Conservation (phyloP, 2,797 vertebrate genomes). For the Pagetopsis macropterus region DNA sequence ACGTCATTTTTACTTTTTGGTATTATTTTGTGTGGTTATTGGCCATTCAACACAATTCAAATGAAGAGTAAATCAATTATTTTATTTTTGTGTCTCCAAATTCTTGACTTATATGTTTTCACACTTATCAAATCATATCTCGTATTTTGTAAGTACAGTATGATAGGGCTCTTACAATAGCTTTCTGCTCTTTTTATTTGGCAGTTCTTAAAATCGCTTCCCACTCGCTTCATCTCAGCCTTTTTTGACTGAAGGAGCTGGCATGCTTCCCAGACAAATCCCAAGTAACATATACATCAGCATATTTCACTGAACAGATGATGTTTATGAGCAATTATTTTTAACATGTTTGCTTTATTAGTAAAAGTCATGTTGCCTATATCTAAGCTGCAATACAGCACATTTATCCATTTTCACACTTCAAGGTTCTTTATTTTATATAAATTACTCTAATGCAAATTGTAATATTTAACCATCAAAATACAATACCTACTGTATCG, state of each 20-base stretch:
- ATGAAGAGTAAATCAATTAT: too few species aligned
- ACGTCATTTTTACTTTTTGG: too few species aligned
- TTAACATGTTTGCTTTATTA: neutral
- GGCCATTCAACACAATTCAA: too few species aligned
- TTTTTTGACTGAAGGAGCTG: conserved; percentile 42
- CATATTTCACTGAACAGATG: conserved; percentile 23
- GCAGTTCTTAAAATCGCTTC: conserved; percentile 31
- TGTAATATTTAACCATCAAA: neutral
- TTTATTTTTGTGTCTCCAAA: too few species aligned
- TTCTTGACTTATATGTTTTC: too few species aligned
- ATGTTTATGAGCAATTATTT: conserved; percentile 39
- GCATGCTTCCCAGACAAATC: conserved; percentile 44
- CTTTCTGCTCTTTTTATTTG: conserved; percentile 26
- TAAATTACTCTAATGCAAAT: neutral
- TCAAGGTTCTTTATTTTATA: neutral
- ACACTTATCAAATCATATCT: too few species aligned
- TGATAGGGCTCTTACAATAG: neutral
- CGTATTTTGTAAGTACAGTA: too few species aligned
- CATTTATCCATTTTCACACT: neutral
- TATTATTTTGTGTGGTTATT: too few species aligned
- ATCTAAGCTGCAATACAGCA: neutral
- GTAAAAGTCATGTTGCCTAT: neutral
- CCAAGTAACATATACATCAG: conserved; percentile 44
- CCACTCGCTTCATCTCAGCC: conserved; percentile 17
- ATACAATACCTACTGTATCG: too few species aligned